Conservation (phyloP, 1,140 invertebrate genomes). For the Polypedilum pembai region DNA sequence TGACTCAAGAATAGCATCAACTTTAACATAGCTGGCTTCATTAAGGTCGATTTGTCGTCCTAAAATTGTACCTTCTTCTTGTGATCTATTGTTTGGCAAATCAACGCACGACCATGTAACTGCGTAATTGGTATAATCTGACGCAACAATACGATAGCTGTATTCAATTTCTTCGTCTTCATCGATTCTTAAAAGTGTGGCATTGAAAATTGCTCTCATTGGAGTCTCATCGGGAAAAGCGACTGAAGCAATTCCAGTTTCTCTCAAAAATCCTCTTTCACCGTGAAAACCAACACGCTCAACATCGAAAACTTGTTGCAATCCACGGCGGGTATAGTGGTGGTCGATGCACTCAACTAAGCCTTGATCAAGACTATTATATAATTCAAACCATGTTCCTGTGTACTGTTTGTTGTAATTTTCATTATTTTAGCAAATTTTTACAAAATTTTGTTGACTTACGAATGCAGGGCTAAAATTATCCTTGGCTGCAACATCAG, state of each 20-base stretch:
- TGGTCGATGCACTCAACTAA: neutral
- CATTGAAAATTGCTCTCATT: neutral
- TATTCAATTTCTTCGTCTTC: neutral
- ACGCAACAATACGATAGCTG: neutral
- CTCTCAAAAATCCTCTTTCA: neutral
- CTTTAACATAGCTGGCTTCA: neutral
- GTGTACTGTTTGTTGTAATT: neutral
- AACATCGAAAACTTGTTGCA: constrained; percentile 7
- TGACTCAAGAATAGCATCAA: neutral
- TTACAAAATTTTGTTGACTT: neutral
- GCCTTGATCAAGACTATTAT: neutral
- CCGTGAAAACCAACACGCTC: neutral
- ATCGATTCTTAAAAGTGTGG: neutral
- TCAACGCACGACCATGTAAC: neutral
- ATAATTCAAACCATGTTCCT: neutral
- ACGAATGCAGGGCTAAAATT: neutral
- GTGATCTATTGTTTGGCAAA: neutral
- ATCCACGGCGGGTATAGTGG: neutral
- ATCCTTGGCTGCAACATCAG: neutral
- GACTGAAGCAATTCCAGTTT: neutral
- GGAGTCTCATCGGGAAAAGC: neutral
- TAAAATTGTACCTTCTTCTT: neutral
- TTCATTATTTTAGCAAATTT: neutral
- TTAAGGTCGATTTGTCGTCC: neutral
- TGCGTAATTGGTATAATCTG: neutral